These are phyloP conservation scores for Variabilichromis moorii DNA, from an alignment of 2,113 vertebrate genomes.

Conservation along the genomic window DNA sequence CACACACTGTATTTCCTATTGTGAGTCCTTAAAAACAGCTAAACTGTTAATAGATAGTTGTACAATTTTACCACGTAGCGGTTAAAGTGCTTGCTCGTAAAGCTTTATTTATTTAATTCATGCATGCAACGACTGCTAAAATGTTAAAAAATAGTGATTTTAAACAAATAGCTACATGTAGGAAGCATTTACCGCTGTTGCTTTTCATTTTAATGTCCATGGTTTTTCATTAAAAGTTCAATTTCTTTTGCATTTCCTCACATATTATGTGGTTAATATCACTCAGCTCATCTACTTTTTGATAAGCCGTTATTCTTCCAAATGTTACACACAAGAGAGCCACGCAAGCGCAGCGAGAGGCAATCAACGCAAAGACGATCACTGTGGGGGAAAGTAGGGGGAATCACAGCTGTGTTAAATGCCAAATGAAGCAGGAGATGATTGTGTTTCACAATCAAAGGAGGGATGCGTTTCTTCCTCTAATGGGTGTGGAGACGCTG, in stretches of 20 bases:
- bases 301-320: neutral
- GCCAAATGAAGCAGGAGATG: constrained; percentile 51
- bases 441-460: constrained; percentile 52
- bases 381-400: neutral
- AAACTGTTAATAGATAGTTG: neutral
- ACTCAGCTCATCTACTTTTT: neutral
- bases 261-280: constrained; percentile 9
- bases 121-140: constrained; percentile 51
- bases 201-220: constrained; percentile 29
- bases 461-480: neutral
- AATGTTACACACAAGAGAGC: constrained; percentile 14
- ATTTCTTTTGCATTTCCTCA: neutral
- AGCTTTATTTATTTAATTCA: neutral
- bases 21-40: constrained; percentile 11
- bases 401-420: constrained; percentile 59
- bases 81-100: neutral
- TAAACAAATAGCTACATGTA: neutral
- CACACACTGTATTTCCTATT: neutral
- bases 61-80: constrained; percentile 5
- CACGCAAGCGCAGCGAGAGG: neutral
- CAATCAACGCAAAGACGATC: constrained; percentile 25
- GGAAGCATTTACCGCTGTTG: neutral
- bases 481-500: constrained; percentile 16
- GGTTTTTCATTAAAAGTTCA: constrained; percentile 53
- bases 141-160: constrained; percentile 8